A percentile compares a stretch with the other conserved stretches of the same genome.
These are phyloP conservation scores for Cotesia vestalis DNA, from an alignment of 1,140 invertebrate species.

Conservation along the genomic window DNA sequence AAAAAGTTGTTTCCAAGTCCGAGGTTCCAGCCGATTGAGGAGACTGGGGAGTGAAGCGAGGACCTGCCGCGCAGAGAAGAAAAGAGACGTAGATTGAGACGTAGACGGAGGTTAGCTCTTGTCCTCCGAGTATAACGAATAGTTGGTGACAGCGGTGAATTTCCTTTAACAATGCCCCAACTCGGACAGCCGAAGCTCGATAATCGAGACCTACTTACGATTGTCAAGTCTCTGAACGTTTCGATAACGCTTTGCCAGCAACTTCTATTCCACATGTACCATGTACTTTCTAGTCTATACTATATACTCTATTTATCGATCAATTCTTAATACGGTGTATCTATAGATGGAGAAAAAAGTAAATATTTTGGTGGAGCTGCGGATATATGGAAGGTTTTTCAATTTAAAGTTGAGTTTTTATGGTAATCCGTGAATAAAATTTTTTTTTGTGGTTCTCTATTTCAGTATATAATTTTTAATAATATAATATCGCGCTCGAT, in stretches of 20 bases:
- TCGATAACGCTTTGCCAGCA: constrained; percentile 21
- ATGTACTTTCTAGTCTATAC: neutral
- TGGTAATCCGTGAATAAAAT: too few species aligned
- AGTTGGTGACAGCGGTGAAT: constrained; percentile 7
- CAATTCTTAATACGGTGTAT: neutral
- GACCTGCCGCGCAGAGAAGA: too few species aligned
- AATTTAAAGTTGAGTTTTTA: too few species aligned
- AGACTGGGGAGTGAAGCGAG: too few species aligned
- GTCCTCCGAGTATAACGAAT: neutral
- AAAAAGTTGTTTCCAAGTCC: constrained; percentile 14
- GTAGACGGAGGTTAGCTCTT: neutral
- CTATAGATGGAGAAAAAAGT: too few species aligned
- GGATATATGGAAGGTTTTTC: too few species aligned
- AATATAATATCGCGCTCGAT: too few species aligned
- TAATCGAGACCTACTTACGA: constrained; percentile 35
- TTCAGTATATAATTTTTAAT: too few species aligned
- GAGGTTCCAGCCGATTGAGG: neutral
- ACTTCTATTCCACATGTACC: constrained; percentile 18
- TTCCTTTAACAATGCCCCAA: constrained; percentile 29
- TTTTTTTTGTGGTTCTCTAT: too few species aligned
- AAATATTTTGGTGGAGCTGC: too few species aligned
- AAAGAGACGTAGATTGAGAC: neutral
- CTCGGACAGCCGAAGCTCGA: constrained; percentile 32
- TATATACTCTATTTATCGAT: constrained; percentile 9
- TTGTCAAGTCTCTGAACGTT: constrained; percentile 14